Conservation (phyloP, 2,888 invertebrate species). For the Aleiodes alternator region DNA sequence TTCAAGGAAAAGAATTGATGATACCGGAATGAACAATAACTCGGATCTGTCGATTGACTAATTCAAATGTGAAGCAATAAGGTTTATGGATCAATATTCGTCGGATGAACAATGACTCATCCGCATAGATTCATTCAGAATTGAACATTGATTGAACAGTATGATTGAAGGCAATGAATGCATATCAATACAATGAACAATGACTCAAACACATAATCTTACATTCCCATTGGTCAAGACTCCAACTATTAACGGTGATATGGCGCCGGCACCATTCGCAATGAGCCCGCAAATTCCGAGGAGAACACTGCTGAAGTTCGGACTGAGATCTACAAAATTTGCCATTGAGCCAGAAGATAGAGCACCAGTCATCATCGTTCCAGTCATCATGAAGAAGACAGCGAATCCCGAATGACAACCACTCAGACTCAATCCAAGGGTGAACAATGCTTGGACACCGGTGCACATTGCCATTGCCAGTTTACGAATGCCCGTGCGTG, state of each 20-base stretch:
- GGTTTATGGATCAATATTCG: no score
- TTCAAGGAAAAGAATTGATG: no score
- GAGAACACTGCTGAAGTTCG: conserved; percentile 79
- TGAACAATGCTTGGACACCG: conserved; percentile 80
- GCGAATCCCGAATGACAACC: conserved; percentile 80
- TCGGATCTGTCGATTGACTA: no score
- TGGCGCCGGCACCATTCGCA: conserved; percentile 79
- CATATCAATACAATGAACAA: neutral
- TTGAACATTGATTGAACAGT: neutral
- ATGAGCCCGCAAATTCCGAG: conserved; percentile 80
- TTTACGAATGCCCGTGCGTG: conserved; percentile 80
- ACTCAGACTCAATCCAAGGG: conserved; percentile 80
- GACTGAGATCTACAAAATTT: conserved; percentile 82
- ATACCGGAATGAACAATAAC: no score
- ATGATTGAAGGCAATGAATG: neutral
- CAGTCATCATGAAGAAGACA: conserved; percentile 79
- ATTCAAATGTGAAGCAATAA: no score
- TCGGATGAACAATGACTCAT: no score
- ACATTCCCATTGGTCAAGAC: conserved; percentile 81
- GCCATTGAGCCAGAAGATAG: conserved; percentile 82
- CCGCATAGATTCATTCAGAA: no score
- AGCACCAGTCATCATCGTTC: conserved; percentile 81
- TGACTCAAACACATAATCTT: conserved; percentile 68
- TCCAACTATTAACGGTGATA: conserved; percentile 81
- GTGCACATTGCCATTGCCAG: conserved; percentile 79